Conservation (phyloP, 2,113 vertebrate species). For the Oncorhynchus tshawytscha region DNA sequence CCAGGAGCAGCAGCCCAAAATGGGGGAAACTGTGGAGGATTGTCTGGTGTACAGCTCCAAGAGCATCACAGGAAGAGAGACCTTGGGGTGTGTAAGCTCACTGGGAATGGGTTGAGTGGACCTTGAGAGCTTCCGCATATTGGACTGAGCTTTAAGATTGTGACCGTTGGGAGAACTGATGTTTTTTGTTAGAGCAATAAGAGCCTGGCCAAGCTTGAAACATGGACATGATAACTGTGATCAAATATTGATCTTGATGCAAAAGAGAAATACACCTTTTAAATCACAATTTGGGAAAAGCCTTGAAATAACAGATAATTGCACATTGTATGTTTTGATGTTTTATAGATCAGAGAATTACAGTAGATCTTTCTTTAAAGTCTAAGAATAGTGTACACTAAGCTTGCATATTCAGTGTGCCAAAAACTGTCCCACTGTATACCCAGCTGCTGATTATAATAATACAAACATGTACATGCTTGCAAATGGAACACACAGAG, state of each 20-base stretch:
- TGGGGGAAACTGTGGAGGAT: neutral
- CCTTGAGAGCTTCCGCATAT: too few species aligned
- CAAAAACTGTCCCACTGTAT: neutral
- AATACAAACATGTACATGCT: neutral
- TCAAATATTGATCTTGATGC: slow-evolving; percentile 32
- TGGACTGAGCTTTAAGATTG: slow-evolving; percentile 13
- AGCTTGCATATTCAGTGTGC: neutral
- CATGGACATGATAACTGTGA: slow-evolving; percentile 36
- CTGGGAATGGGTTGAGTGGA: too few species aligned
- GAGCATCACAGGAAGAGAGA: slow-evolving; percentile 4
- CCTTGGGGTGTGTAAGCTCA: too few species aligned
- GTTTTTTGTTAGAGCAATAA: neutral
- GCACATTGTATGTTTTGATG: slow-evolving; percentile 41
- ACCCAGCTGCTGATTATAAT: neutral
- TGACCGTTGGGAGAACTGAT: slow-evolving; percentile 22
- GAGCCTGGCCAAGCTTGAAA: neutral
- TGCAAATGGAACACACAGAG: neutral
- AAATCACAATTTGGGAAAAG: slow-evolving; percentile 44
- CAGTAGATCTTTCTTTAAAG: neutral
- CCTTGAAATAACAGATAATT: slow-evolving; percentile 42
- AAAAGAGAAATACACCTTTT: slow-evolving; percentile 27
- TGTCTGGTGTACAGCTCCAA: neutral
- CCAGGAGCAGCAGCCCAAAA: neutral
- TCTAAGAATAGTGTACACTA: neutral
- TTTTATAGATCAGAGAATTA: neutral